These are phyloP conservation scores for Chinchilla lanigera DNA, from an alignment of 2,113 vertebrate genomes.

Conservation along the genomic window DNA sequence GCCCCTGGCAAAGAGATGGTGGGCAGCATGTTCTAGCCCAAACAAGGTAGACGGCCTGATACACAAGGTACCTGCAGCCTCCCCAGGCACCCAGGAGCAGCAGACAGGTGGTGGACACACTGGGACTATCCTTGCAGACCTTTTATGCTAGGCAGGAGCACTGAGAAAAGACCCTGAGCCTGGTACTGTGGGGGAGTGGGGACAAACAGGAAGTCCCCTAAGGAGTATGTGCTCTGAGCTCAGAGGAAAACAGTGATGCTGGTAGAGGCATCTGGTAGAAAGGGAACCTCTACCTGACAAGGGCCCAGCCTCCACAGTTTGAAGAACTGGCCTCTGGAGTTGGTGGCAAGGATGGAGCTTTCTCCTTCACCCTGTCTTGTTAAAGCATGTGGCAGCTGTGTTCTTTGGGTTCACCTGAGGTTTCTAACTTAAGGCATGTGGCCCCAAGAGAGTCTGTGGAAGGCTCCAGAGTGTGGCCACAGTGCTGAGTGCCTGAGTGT, in stretches of 20 bases:
- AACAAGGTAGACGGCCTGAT: neutral
- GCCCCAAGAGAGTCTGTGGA: neutral
- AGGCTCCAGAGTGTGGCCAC: neutral
- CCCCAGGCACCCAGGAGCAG: neutral
- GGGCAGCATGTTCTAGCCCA: neutral
- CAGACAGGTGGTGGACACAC: neutral
- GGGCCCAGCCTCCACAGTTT: neutral
- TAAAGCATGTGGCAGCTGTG: neutral
- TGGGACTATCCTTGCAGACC: neutral
- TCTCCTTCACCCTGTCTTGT: neutral
- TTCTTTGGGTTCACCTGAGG: neutral
- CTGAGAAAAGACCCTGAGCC: neutral
- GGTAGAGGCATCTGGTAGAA: neutral
- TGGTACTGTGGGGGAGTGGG: fast-evolving
- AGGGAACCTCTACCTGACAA: neutral
- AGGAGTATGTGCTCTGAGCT: neutral
- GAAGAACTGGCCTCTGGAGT: neutral
- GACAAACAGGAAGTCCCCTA: neutral
- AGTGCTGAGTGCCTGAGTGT: neutral
- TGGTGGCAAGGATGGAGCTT: neutral
- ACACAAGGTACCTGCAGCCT: fast-evolving
- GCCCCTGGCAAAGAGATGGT: neutral
- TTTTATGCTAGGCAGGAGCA: neutral
- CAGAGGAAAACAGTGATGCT: neutral
- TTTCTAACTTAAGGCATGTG: neutral